These are phyloP conservation scores for Leistus spinibarbis DNA, from an alignment of 2,888 invertebrate species.

Conservation along the genomic window DNA sequence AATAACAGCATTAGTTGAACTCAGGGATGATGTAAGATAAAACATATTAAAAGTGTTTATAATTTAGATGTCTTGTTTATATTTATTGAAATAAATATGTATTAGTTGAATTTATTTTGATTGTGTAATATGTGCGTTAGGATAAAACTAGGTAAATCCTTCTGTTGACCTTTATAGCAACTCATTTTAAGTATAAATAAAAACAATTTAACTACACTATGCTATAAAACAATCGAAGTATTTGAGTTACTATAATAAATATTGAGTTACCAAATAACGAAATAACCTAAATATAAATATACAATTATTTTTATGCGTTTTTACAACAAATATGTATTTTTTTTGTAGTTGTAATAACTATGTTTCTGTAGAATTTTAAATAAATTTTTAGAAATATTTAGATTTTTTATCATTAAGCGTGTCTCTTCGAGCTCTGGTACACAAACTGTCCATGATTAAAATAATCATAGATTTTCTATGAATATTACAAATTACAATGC, in stretches of 20 bases:
- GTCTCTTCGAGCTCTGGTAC: no score
- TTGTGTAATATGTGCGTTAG: neutral
- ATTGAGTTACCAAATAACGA: neutral
- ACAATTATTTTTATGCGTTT: conserved; percentile 18
- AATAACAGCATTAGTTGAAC: neutral
- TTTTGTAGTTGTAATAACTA: conserved; percentile 21
- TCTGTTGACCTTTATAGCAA: neutral
- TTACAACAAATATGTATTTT: conserved; percentile 20
- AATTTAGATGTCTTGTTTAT: neutral
- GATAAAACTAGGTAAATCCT: neutral
- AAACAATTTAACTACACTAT: neutral
- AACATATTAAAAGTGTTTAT: conserved; percentile 4
- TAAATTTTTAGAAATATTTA: conserved; percentile 33
- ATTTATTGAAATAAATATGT: conserved; percentile 8
- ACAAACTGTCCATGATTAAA: no score
- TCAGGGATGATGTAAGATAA: neutral
- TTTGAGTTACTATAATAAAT: neutral
- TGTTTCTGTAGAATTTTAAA: conserved; percentile 33
- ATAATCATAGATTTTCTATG: no score
- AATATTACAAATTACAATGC: no score
- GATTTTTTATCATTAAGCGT: neutral
- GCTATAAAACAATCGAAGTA: neutral
- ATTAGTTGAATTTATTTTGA: conserved; percentile 14
- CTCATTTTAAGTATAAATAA: no score
- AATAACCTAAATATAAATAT: neutral